These are phyloP conservation scores for Hyphantria cunea DNA, from an alignment of 1,140 invertebrate species.

Conservation along the genomic window DNA sequence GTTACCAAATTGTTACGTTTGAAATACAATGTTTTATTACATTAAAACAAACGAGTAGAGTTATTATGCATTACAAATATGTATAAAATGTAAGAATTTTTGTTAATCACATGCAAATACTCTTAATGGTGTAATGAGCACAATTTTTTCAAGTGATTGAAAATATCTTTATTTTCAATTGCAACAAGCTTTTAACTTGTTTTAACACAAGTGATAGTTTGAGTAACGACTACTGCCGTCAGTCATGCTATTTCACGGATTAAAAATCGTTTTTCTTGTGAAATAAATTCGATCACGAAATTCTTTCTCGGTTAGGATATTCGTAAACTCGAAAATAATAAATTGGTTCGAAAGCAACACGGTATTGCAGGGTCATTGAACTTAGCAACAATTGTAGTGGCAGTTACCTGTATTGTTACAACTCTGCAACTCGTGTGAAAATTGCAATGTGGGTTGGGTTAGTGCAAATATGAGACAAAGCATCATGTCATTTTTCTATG, in stretches of 20 bases:
- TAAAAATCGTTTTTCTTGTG: conserved; percentile 8
- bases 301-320: neutral
- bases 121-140: too few relatives aligned
- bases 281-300: conserved; percentile 8
- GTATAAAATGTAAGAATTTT: too few relatives aligned
- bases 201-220: conserved; percentile 13
- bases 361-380: conserved; percentile 55
- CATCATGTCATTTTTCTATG: neutral
- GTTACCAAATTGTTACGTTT: too few relatives aligned
- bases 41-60: too few relatives aligned
- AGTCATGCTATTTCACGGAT: conserved; percentile 14
- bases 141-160: too few relatives aligned
- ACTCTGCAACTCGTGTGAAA: conserved; percentile 72
- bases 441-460: conserved; percentile 47
- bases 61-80: too few relatives aligned
- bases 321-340: conserved; percentile 13
- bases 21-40: too few relatives aligned
- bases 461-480: conserved; percentile 34
- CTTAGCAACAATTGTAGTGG: conserved; percentile 60
- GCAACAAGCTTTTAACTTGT: neutral
- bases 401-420: conserved; percentile 66
- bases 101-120: too few relatives aligned
- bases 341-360: conserved; percentile 21
- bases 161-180: too few relatives aligned
- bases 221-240: conserved; percentile 4